Conservation (phyloP, 2,888 invertebrate genomes). For the Idaea dimidiata region DNA sequence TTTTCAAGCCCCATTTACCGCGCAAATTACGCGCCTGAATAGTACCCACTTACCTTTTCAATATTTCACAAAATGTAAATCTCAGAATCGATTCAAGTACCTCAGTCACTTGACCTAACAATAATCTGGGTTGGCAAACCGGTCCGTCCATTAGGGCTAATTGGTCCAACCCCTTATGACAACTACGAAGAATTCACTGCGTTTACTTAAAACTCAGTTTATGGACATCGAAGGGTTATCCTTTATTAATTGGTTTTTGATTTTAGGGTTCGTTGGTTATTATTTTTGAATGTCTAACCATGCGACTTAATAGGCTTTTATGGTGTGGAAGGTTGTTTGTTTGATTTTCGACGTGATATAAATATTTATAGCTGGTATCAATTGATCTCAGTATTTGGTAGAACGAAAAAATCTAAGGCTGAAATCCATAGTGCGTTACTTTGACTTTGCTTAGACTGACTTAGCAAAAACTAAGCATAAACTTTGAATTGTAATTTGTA, state of each 20-base stretch:
- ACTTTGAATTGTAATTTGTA: too few species aligned
- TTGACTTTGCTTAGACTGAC: too few species aligned
- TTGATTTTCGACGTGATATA: too few species aligned
- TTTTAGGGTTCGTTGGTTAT: background rate
- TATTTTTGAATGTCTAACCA: background rate
- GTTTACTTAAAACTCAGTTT: background rate
- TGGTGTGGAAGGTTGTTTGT: background rate
- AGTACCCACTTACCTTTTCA: background rate
- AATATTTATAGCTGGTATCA: too few species aligned
- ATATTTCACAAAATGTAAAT: background rate
- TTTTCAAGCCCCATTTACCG: background rate
- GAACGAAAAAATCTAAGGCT: too few species aligned
- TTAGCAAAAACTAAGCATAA: too few species aligned
- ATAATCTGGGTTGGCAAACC: background rate
- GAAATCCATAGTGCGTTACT: too few species aligned
- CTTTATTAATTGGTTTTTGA: background rate
- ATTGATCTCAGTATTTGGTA: too few species aligned
- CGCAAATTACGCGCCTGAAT: background rate
- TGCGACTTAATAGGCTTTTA: background rate
- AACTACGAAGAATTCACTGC: background rate
- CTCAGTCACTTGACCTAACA: background rate
- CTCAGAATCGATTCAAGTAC: background rate
- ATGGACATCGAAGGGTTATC: background rate
- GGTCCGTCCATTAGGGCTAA: background rate
- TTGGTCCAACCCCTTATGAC: background rate